Percentiles rank a stretch among this genome's conserved stretches.
phyloP scores from a whole-genome alignment of 2,888 invertebrate species.

The Microplitis deprimator region DNA sequence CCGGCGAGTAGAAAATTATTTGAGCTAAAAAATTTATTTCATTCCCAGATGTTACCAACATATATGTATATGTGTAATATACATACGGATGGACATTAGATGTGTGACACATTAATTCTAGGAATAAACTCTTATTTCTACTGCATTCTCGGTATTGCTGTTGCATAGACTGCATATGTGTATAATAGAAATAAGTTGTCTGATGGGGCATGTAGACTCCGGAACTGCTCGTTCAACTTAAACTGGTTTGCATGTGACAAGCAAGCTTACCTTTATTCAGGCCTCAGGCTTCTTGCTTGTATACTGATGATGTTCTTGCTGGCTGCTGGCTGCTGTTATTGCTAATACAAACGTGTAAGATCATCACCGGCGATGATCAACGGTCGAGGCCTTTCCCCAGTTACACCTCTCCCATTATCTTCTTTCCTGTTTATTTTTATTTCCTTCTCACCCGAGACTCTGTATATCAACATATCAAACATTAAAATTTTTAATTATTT shows the following conservation, averaged over 20 bases:
- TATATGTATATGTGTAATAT: no score
- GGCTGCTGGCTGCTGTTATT: background rate
- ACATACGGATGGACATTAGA: no score
- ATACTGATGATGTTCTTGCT: constrained; percentile 19
- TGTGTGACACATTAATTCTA: no score
- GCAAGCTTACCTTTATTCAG: constrained; percentile 18
- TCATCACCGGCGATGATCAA: constrained; percentile 47
- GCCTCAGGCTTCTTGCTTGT: constrained; percentile 13
- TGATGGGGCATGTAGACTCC: constrained; percentile 43
- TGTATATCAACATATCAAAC: background rate
- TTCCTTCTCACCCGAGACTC: background rate
- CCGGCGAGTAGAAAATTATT: no score
- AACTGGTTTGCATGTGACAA: constrained; percentile 38
- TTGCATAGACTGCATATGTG: background rate
- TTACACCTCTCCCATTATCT: background rate
- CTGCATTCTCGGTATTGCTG: no score
- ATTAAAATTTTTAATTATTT: no score
- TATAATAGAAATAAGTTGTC: constrained; percentile 1
- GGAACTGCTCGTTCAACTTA: constrained; percentile 55
- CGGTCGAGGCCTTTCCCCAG: constrained; percentile 24
- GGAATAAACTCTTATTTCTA: no score
- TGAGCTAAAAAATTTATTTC: no score
- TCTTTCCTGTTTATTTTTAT: background rate
- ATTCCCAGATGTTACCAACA: no score
- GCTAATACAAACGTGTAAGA: background rate